Base-by-base conservation (phyloP, 2,888 invertebrate genomes). In the Pandemis heparana region DNA sequence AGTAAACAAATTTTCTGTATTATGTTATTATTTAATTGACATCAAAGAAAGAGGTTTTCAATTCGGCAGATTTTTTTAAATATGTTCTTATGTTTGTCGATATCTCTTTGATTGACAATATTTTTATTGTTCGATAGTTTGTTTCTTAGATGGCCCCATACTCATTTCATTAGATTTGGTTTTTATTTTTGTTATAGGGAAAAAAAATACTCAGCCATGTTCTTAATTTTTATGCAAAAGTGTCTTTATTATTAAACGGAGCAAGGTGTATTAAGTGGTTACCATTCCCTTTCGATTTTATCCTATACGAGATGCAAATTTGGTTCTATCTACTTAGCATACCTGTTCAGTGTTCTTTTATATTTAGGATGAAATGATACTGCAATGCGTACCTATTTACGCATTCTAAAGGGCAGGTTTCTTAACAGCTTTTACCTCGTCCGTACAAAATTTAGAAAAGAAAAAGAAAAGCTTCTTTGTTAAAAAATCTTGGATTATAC, bases 341-440 rank as follows among this genome's bases (percentile, higher is more conserved):
- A 67, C 41, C n/a, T 65, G 16, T 65, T 53, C 41, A 23, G 48
- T 41, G 23, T 56, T 59, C 59, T 48, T 56, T 68, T 59, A 41
- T 61, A 65, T 48, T 53, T 72, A 65, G 39, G 41, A 70, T 62
- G 39, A 43, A 63, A 65, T 39, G 12, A 32, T 60, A 71, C 48
- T 75, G 76, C 75, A 69, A 38, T 74, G 41, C 51, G 51, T 65
- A 39, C 51, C 23, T 63, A 53, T 38, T 51, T 51, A 51, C 32
- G 46, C 38, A 10, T 53, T 65, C n/a, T 65, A 53, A 12, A 39
- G 10, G 32, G 8, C 63, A 46, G 46, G 43, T 18, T 62, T 62
- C 23, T 62, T 51, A 51, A 16, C 61, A 39, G 41, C 12, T 62
- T 62, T 62, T 39, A 62, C n/a, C 41, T 62, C 12, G 62, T 56